Evolutionary conservation across 1,140 invertebrate genomes (phyloP), one percentile per base, ranked within the genome.

Genomic region (Hyles euphorbiae): DNA sequence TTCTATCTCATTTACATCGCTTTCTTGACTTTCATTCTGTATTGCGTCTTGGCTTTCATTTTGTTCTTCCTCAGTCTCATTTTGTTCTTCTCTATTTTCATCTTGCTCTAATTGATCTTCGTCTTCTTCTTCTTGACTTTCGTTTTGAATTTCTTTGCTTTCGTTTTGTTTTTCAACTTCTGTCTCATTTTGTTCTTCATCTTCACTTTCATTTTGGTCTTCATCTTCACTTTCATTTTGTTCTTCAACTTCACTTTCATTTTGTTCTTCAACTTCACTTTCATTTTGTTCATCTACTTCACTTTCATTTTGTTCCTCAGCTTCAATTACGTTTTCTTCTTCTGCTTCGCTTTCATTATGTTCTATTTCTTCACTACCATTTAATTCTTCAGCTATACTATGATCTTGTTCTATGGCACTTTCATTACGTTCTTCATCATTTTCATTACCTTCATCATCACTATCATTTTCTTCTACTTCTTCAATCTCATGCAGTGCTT

Each of bases 101-200:
- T 10, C 36, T 44, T 51, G 44, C 12, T 12, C 36, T 43, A 43
- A 8, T 40, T 57, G 36, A 54, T 43, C n/a, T 34, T 46, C 43
- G 12, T 44, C n/a, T 40, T 48, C 10, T 44, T 11, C 22, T 22
- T 22, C 22, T 22, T 22, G 22, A 22, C 1, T 22, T 22, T 22
- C 22, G 2, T 22, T 22, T 22, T 22, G 22, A 43, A 22, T 22
- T 22, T 22, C 36, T 40, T 40, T 40, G 36, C 36, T 40, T 40
- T 49, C 45, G n/a, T 58, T 48, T 52, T 22, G 40, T 2, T 54
- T 36, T 62, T 70, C 63, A 7, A 53, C 33, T 9, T 68, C 56
- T 32, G 34, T 50, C 55, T 63, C 60, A n/a, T 40, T 62, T 53
- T 52, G 45, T 46, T 69, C 56, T 46, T 58, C 33, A n/a, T 43